phyloP scores from a whole-genome alignment of 2,888 invertebrate genomes.

The Pollenia amentaria region DNA sequence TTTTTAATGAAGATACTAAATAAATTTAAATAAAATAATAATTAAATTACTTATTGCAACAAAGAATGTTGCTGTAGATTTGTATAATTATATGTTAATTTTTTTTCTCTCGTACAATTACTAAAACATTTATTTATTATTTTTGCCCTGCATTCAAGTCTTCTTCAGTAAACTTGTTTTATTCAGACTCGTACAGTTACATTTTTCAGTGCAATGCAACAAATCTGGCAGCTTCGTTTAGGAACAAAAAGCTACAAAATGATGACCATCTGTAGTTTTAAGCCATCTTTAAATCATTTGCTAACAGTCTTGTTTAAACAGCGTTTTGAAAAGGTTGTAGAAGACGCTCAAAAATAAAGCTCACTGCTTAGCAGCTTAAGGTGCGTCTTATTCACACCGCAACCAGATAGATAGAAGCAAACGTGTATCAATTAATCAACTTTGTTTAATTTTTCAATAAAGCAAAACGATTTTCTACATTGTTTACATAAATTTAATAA shows the following conservation, averaged over 20 bases:
- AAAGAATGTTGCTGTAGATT: too few relatives aligned
- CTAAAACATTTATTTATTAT: too few relatives aligned
- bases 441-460: background rate
- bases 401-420: background rate
- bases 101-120: too few relatives aligned
- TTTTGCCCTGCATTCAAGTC: too few relatives aligned
- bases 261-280: conserved; percentile 4
- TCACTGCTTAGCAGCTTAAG: background rate
- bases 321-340: conserved; percentile 45
- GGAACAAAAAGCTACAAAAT: background rate
- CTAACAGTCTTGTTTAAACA: conserved; percentile 57
- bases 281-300: background rate
- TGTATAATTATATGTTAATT: too few relatives aligned
- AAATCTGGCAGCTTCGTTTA: conserved; percentile 15
- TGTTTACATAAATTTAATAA: background rate
- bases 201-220: background rate
- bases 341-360: background rate
- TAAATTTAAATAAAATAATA: too few relatives aligned
- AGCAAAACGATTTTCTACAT: background rate
- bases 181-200: background rate
- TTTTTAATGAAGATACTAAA: too few relatives aligned
- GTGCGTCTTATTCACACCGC: background rate
- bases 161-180: background rate
- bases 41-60: too few relatives aligned
- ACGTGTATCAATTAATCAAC: background rate